These are phyloP conservation scores for Lindbergichthys nudifrons DNA, from an alignment of 2,797 vertebrate genomes.

Conservation along the genomic window DNA sequence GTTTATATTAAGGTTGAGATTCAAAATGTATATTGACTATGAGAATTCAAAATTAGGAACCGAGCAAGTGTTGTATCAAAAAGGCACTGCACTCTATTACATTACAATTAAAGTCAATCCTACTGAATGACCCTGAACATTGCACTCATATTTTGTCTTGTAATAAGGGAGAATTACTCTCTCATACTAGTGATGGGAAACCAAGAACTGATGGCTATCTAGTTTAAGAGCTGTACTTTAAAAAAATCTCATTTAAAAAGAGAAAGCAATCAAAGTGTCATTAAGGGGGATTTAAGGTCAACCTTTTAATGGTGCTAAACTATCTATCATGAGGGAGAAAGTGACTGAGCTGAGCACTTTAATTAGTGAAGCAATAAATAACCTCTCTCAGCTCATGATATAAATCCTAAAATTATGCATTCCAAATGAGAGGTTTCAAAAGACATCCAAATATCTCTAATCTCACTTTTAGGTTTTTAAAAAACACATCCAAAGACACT, in stretches of 20 bases:
- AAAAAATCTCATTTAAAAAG: constrained; percentile 11
- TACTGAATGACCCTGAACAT: background rate
- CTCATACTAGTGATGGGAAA: background rate
- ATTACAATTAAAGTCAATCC: constrained; percentile 1
- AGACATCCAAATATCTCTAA: background rate
- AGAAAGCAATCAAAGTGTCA: constrained; percentile 20
- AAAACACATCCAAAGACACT: no score
- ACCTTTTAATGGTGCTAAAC: background rate
- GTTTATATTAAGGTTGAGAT: background rate
- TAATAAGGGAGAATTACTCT: background rate
- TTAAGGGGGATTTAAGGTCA: constrained; percentile 14
- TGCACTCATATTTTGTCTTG: background rate
- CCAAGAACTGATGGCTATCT: background rate
- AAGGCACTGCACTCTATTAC: background rate
- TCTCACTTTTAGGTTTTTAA: no score
- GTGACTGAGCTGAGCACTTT: background rate
- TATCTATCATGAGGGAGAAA: background rate
- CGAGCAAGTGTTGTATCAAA: background rate
- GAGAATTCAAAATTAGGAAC: background rate
- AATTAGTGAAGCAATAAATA: constrained; percentile 12
- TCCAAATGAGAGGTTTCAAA: constrained; percentile 11
- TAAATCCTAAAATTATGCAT: background rate
- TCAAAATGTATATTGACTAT: constrained; percentile 1
- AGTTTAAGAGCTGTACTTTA: constrained; percentile 1
- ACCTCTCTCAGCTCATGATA: background rate